Evolutionary conservation across 2,797 vertebrate genomes (phyloP).

Genomic region (Sebastes matsubarae): DNA sequence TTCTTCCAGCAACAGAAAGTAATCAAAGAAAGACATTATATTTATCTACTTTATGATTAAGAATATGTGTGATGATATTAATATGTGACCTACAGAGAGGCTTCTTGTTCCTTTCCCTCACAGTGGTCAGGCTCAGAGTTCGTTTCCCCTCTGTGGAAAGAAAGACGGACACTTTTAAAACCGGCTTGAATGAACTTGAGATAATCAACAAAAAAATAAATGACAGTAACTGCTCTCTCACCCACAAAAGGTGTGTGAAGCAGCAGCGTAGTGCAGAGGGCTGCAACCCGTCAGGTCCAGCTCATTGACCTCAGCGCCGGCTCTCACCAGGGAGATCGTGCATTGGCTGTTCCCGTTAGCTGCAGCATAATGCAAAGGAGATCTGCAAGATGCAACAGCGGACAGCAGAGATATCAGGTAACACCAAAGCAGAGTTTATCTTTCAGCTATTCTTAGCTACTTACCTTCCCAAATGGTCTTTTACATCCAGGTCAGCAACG

Average conservation of each 20-base stretch:
- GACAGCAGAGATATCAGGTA: not conserved
- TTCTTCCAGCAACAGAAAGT: not conserved
- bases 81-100: conserved; percentile 89
- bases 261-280: conserved; percentile 93
- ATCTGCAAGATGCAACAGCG: conserved; percentile 72
- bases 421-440: not conserved
- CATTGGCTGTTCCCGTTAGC: conserved; percentile 94
- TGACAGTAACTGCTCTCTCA: conserved; percentile 62
- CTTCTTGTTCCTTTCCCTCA: conserved; percentile 89
- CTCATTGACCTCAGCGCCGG: conserved; percentile 90
- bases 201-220: not conserved
- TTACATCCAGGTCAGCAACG: conserved; percentile 89
- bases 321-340: conserved; percentile 89
- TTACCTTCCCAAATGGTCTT: conserved; percentile 93
- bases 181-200: not conserved
- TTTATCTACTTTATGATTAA: not conserved
- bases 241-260: conserved; percentile 92
- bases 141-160: conserved; percentile 79
- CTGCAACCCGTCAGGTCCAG: conserved; percentile 91
- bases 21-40: not conserved
- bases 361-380: conserved; percentile 93
- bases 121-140: conserved; percentile 79
- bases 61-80: not conserved
- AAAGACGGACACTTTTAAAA: conserved; percentile 7
- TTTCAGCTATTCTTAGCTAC: not conserved